Base-by-base conservation (phyloP, 2,797 vertebrate genomes). In the Martes flavigula region DNA sequence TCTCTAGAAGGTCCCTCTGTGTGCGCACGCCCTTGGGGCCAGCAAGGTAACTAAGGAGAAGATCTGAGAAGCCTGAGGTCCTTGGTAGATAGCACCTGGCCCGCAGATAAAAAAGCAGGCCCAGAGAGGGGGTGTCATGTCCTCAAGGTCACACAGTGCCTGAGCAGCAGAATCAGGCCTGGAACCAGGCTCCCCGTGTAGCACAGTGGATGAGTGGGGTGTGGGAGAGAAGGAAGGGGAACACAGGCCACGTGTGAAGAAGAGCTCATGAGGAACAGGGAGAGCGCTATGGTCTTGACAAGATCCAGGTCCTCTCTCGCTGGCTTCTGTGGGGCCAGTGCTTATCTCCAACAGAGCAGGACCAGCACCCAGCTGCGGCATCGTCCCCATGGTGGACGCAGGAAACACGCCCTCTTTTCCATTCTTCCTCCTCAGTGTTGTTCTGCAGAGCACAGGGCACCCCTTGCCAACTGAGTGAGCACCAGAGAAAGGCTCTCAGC, bases 331-430 rank as follows among this genome's bases (percentile, higher is more conserved):
- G 46, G n/a, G 13, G 75, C 35, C 68, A 18, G 35, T 3, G 27
- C 10, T 58, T 3, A 23, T 38, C 48, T 51, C 5, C 51, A 64
- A 23, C 1, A 2, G 38, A 46, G 30, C 0, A 10, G 23, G 48
- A 84, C 30, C 18, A 0, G 40, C 7, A 2, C 21, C 40, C 56
- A 62, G 66, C 32, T 5, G 7, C 13, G 27, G 20, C 23, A 0
- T 9, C 2, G 7, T 11, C 30, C 27, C 46, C 11, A 3, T 0
- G 0, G 70, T 8, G 0, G 18, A 1, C 17, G 84, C 2, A 81
- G 81, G 58, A 78, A 18, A 9, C 4, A 0, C 0, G 1, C 18
- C 30, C 58, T 48, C 56, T 30, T 1, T 0, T 9, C 78, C 27
- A 5, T 12, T 9, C 40, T 79, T 78, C 58, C 66, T 40, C 4